Evolutionary conservation across 2,888 invertebrate genomes (phyloP).

Genomic region (Cataglyphis albicans): DNA sequence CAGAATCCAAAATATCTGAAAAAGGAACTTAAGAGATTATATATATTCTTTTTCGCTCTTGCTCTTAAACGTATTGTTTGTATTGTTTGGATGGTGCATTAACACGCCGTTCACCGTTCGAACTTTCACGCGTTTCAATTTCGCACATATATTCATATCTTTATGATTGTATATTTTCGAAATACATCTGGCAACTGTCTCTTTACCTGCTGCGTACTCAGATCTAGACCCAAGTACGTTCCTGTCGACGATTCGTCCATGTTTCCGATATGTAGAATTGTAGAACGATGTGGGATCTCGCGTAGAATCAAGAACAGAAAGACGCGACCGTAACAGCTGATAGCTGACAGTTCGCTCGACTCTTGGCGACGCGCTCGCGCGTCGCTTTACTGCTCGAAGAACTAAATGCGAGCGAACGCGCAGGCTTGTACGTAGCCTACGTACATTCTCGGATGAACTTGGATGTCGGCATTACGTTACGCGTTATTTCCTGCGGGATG

Average conservation of each 20-base stretch:
- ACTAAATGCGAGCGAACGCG: constrained; percentile 60
- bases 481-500: constrained; percentile 58
- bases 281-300: not conserved
- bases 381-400: constrained; percentile 51
- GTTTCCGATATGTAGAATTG: constrained; percentile 36
- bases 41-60: not conserved
- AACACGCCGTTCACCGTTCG: not conserved
- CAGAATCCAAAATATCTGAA: not conserved
- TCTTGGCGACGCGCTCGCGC: constrained; percentile 36
- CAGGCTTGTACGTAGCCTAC: constrained; percentile 52
- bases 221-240: constrained; percentile 93
- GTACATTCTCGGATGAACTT: constrained; percentile 50
- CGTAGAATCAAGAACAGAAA: not conserved
- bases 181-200: not conserved
- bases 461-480: constrained; percentile 57
- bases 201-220: constrained; percentile 94
- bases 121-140: constrained; percentile 13
- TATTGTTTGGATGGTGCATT: not conserved
- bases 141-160: not conserved
- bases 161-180: not conserved
- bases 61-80: not conserved
- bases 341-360: not conserved
- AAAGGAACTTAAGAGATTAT: not conserved
- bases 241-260: constrained; percentile 80
- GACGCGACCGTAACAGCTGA: not conserved